Percentiles rank a stretch among this genome's conserved stretches.
Evolutionary conservation across 2,113 vertebrate species (phyloP).

Genomic region (Menidia beryllina): DNA sequence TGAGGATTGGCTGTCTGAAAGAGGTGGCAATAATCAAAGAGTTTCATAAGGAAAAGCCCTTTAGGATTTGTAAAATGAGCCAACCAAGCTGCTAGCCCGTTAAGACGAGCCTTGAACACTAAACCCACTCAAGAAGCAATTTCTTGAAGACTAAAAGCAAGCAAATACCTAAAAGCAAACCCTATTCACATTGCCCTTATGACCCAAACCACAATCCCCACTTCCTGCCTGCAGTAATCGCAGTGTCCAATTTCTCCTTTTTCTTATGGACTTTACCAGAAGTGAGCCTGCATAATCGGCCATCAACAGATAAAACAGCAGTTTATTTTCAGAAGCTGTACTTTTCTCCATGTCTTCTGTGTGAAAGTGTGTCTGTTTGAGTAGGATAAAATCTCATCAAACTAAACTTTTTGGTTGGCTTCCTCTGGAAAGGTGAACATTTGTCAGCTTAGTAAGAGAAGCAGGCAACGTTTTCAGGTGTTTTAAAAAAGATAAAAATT

Average conservation of each 20-base stretch:
- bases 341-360: not conserved
- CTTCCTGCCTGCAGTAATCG: conserved; percentile 22
- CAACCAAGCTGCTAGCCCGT: conserved; percentile 25
- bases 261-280: conserved; percentile 16
- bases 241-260: conserved; percentile 20
- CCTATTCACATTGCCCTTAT: conserved; percentile 13
- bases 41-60: conserved; percentile 33
- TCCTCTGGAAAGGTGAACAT: not conserved
- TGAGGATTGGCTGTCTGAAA: not conserved
- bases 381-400: not conserved
- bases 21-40: conserved; percentile 35
- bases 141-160: conserved; percentile 30
- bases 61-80: conserved; percentile 51
- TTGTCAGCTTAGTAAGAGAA: not conserved
- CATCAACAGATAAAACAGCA: not conserved
- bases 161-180: conserved; percentile 30
- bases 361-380: not conserved
- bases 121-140: conserved; percentile 38
- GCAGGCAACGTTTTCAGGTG: not conserved
- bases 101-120: conserved; percentile 22
- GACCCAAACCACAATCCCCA: conserved; percentile 20
- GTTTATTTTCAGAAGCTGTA: not conserved
- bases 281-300: not conserved
- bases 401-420: not conserved
- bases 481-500: no score